Conservation (phyloP, 2,888 invertebrate species). For the Hecatera dysodea region DNA sequence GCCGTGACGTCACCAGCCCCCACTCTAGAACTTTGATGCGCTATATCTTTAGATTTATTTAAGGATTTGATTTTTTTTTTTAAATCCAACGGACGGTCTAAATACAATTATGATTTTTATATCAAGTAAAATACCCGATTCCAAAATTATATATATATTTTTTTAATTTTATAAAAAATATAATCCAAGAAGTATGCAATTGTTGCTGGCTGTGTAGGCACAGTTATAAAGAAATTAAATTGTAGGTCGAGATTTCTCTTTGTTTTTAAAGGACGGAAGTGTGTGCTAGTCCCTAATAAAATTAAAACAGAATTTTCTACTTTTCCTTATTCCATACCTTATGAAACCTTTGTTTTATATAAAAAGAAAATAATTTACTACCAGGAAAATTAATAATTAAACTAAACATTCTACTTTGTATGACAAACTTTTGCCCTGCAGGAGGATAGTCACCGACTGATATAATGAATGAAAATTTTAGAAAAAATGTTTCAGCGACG, state of each 20-base stretch:
- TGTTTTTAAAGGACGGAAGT: not conserved
- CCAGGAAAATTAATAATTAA: not conserved
- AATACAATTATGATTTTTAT: too few species aligned
- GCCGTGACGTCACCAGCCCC: too few species aligned
- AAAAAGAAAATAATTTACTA: not conserved
- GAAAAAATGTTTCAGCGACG: conserved; percentile 17
- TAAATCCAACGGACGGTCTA: too few species aligned
- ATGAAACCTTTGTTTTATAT: not conserved
- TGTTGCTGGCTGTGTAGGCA: not conserved
- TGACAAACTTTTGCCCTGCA: not conserved
- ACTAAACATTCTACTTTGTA: not conserved
- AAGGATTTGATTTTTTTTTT: too few species aligned
- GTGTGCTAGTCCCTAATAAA: not conserved
- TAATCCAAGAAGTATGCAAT: not conserved
- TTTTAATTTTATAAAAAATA: too few species aligned
- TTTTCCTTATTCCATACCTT: not conserved
- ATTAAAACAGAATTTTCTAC: conserved; percentile 2
- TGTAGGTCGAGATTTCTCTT: not conserved
- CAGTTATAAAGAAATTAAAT: not conserved
- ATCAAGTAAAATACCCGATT: too few species aligned
- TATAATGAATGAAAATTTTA: conserved; percentile 15
- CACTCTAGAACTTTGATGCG: too few species aligned
- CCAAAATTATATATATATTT: not conserved
- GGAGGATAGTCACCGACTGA: not conserved
- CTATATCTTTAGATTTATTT: too few species aligned